Base-by-base conservation (phyloP, 2,888 invertebrate species). In the Torymus aiolomorphi region DNA sequence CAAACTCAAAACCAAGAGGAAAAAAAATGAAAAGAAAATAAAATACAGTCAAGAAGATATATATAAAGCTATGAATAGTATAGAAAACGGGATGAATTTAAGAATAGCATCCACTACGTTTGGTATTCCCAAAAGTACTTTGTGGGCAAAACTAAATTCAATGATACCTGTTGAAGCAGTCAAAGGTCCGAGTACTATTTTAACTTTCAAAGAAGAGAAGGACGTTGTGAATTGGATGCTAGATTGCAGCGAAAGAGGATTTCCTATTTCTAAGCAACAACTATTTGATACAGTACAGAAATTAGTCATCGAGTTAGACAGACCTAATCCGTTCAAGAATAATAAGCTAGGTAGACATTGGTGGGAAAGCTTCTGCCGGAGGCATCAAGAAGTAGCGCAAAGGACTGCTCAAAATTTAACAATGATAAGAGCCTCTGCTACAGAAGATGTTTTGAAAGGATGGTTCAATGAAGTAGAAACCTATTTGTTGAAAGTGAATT, bases 331-430 rank as follows among this genome's bases (percentile, higher is more conserved):
- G n/a, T n/a, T n/a, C n/a, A n/a, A n/a, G n/a, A n/a, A n/a, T n/a
- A n/a, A n/a, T n/a, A n/a, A n/a, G n/a, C n/a, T n/a, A n/a, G n/a
- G n/a, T n/a, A n/a, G n/a, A n/a, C n/a, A n/a, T n/a, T 90, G 88
- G 88, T 89, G 85, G 78, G 75, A 84, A 54, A 78, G 69, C 4
- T 90, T 89, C 84, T 76, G 88, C 76, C 84, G 84, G 70, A 83
- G 88, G 73, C 86, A 89, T 80, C 86, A 87, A 54, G 83, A 85
- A 61, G 77, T 90, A 18, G 49, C 66, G 63, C 83, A 79, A 57
- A 84, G 84, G 14, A 66, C 83, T 57, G n/a, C 52, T 52, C 73
- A 63, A 63, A 73, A 73, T 63, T 63, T 63, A 63, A 62, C n/a
- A n/a, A n/a, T n/a, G n/a, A n/a, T n/a, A n/a, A n/a, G n/a, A n/a